These are phyloP conservation scores for Pediacus dermestoides DNA, from an alignment of 2,888 invertebrate species.

Conservation along the genomic window DNA sequence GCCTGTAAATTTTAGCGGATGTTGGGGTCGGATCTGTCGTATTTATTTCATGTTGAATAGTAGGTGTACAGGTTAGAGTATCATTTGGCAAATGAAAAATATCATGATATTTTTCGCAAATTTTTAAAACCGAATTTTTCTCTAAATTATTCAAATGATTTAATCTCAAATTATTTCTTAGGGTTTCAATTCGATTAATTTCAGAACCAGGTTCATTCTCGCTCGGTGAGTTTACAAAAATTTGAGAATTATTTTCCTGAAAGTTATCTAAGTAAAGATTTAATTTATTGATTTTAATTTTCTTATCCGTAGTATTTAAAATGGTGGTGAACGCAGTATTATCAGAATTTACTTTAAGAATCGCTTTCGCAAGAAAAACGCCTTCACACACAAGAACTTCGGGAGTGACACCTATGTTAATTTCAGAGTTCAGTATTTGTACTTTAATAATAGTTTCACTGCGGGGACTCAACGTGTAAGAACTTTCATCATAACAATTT, in stretches of 20 bases:
- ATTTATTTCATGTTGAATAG: conserved; percentile 22
- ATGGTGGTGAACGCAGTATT: conserved; percentile 9
- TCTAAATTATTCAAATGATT: conserved; percentile 29
- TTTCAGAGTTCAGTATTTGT: conserved; percentile 10
- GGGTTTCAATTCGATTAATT: conserved; percentile 4
- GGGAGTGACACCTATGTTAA: conserved; percentile 9
- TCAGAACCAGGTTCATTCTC: too few species aligned
- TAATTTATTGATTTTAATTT: not conserved
- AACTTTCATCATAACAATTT: not conserved
- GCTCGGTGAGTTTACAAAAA: too few species aligned
- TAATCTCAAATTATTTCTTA: conserved; percentile 13
- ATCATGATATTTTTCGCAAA: conserved; percentile 24
- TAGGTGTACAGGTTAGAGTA: too few species aligned
- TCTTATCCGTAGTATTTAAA: conserved; percentile 9
- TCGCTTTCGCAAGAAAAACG: conserved; percentile 6
- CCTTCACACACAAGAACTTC: not conserved
- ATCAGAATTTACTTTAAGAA: conserved; percentile 6
- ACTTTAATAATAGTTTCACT: conserved; percentile 9
- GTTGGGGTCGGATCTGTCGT: too few species aligned
- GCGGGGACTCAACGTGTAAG: conserved; percentile 5
- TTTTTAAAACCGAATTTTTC: conserved; percentile 16
- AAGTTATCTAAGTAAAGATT: conserved; percentile 7
- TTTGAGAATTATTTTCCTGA: conserved; percentile 6
- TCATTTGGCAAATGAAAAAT: conserved; percentile 26
- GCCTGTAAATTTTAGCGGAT: conserved; percentile 24